phyloP scores from a whole-genome alignment of 2,888 invertebrate genomes.

The Fabriciana adippe region DNA sequence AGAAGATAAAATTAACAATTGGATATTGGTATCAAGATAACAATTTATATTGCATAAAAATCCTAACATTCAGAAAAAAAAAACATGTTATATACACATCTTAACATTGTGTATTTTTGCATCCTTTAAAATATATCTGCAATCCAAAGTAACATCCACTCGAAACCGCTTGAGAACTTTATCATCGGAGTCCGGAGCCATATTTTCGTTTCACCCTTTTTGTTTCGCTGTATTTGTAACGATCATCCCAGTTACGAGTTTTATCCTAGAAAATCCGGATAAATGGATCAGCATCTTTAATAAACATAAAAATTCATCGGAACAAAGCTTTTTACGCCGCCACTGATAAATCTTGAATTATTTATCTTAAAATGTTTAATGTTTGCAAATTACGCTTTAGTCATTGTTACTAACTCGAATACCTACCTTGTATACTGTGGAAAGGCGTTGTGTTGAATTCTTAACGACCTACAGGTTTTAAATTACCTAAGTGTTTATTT shows the following conservation, averaged over 20 bases:
- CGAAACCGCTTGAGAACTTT: conserved; percentile 31
- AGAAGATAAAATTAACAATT: too few species aligned
- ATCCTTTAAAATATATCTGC: conserved; percentile 14
- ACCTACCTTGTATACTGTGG: conserved; percentile 8
- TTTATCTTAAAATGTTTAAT: conserved; percentile 30
- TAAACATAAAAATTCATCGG: conserved; percentile 46
- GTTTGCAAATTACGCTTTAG: conserved; percentile 19
- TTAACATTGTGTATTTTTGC: conserved; percentile 7
- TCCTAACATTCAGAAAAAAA: background rate
- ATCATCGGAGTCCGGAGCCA: conserved; percentile 37
- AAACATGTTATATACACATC: background rate
- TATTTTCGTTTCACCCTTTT: conserved; percentile 42
- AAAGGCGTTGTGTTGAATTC: conserved; percentile 4
- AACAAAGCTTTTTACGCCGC: conserved; percentile 30
- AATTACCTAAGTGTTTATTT: conserved; percentile 12
- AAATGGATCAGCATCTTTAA: conserved; percentile 46
- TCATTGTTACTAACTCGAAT: conserved; percentile 20
- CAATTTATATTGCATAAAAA: background rate
- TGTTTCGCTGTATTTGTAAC: conserved; percentile 44
- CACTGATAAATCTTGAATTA: conserved; percentile 32
- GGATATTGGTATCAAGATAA: background rate
- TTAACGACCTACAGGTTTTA: conserved; percentile 10
- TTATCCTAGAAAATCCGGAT: conserved; percentile 43
- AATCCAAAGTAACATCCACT: conserved; percentile 28
- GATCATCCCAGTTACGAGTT: conserved; percentile 45